Base-by-base conservation (phyloP, 2,797 vertebrate genomes). In the Dipus sagitta region DNA sequence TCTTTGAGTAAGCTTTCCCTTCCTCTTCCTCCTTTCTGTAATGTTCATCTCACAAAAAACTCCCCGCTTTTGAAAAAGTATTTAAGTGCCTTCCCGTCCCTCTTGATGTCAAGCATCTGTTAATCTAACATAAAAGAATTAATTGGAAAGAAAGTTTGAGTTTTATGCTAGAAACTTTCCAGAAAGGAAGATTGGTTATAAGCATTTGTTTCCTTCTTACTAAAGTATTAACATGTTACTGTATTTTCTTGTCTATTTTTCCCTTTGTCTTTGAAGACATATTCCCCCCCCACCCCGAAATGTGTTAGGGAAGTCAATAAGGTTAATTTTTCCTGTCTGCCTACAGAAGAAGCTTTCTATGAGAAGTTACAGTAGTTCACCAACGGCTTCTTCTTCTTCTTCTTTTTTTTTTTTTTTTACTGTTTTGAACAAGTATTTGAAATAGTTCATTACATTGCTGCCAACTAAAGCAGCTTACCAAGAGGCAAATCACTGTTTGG, bases 1-100 rank as follows among this genome's bases (percentile, higher is more conserved):
- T 99, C 23, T 96, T 96, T 94, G 96, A 96, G 70, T 96, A 93
- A 97, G 54, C 80, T 71, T 64, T 91, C 76, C 34, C 79, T 91
- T 2, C 30, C 32, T 84, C 76, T 78, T 68, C n/a, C 81, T 89
- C 67, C 52, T 88, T 90, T 84, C 87, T 91, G 13, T 67, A 86
- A 84, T 81, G 72, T 28, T 92, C 28, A 30, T 90, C 95, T 95
- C 82, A 83, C 86, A 92, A 94, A 75, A 88, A 86, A 92, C 68
- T 76, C 24, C 65, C 38, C 47, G 71, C 42, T 47, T 86, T 93
- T 83, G 83, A 88, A 85, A 64, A 94, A 90, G 28, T 78, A 34
- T 76, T 82, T 87, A 64, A 84, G 34, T 90, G 85, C 42, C 42
- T 47, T 47, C 42, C 38, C 89, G 26, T 14, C 58, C 38, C 42